Base-by-base conservation (phyloP, 2,113 vertebrate species). In the Notechis scutatus region DNA sequence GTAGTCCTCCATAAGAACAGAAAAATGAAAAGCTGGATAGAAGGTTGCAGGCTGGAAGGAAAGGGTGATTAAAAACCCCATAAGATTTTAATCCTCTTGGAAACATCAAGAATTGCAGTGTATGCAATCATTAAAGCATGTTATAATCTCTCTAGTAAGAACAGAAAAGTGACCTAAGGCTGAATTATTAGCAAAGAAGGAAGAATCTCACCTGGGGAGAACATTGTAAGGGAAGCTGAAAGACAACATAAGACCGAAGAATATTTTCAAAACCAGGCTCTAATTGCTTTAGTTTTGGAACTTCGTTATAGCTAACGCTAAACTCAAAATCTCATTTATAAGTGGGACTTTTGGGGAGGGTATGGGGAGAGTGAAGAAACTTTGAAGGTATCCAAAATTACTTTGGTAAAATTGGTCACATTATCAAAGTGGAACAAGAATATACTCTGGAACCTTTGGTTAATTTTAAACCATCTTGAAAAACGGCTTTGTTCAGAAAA, bases 1-100 rank as follows among this genome's bases (percentile, higher is more conserved):
- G 93, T 93, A 95, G 93, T 93, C 57, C 50, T 96, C 95, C 95
- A 92, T 95, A 95, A 96, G 94, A 96, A 94, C 95, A 95, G 74
- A 95, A 96, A 52, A 95, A 96, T 94, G 94, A 18, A 93, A 50
- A 95, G 93, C 91, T 92, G 96, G 95, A 96, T 95, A 94, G 94
- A 94, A 92, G 91, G 47, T 85, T 57, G 94, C 92, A 94, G 87
- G 89, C 95, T 95, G 96, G 50, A 24, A 15, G 69, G 18, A 57
- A 12, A 54, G 74, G 74, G 34, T 11, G 50, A 55, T 39, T 90
- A 95, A 96, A 95, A 96, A 95, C 93, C 91, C 91, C 92, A 50
- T 39, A 69, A 92, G 86, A 26, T 96, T 93, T 96, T 95, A 93
- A 93, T 96, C 93, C 34, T 95, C 94, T 91, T 93, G 94, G 93